phyloP scores from a whole-genome alignment of 2,888 invertebrate species.

The Nezara viridula region DNA sequence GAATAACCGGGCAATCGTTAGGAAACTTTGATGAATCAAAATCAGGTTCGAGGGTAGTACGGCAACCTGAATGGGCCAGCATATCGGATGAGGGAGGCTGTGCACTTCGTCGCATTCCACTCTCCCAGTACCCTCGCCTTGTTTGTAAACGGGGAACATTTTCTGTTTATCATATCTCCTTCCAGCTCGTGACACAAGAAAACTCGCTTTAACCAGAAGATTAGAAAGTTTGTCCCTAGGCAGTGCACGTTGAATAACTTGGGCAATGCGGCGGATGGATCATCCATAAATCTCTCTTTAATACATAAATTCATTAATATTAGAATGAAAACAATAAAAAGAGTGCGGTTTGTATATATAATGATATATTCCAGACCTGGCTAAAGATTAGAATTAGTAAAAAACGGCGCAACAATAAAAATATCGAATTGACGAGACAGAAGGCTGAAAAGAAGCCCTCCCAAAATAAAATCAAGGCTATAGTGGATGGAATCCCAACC shows the following conservation, averaged over 20 bases:
- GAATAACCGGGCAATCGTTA: background rate
- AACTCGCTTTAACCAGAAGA: background rate
- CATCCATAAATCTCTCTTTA: background rate
- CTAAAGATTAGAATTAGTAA: background rate
- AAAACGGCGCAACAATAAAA: background rate
- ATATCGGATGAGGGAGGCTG: background rate
- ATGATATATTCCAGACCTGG: background rate
- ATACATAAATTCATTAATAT: background rate
- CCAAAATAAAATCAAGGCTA: background rate
- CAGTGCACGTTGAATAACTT: background rate
- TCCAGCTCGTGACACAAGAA: background rate
- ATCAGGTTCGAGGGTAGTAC: background rate
- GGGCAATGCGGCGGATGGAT: background rate
- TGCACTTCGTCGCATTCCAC: background rate
- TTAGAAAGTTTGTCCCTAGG: background rate
- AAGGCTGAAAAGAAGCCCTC: background rate
- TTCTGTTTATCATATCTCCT: background rate
- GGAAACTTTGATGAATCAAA: conserved; percentile 21
- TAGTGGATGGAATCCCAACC: no score
- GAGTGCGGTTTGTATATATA: background rate
- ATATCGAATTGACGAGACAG: background rate
- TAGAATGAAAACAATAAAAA: background rate
- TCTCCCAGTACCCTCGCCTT: background rate
- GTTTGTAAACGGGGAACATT: background rate
- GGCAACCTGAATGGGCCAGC: background rate